Evolutionary conservation across 2,888 invertebrate species (phyloP), one percentile per base, ranked within the genome.

Genomic region (Philopedon plagiatum): DNA sequence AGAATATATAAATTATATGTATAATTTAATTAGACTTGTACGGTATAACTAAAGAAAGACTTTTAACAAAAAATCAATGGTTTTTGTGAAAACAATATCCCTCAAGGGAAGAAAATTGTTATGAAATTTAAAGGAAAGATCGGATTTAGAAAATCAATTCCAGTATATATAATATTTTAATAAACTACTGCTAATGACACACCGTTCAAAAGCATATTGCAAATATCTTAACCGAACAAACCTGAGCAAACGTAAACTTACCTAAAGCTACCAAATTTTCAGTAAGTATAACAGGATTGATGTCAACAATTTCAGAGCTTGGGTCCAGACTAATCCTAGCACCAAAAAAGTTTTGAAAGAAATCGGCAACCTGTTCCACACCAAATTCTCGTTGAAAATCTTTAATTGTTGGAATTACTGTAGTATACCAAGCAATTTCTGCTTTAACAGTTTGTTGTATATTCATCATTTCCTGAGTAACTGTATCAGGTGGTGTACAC

Each of bases 371-470:
- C 2, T 85, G 80, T 4, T 79, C 73, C 0, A 88, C 64, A 0
- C 86, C 86, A 1, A 80, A 80, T 29, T 88, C 86, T 3, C 80
- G 74, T 70, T 89, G 87, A 8, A 89, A 75, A 15, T 84, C 76
- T n/a, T 83, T 80, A 29, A 88, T 83, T 11, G 82, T 79, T 0
- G 89, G 87, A 0, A 86, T 78, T 13, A 89, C 77, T n/a, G 83
- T 81, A 34, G 85, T 79, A 75, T 89, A 90, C 57, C 89, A 85
- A n/a, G 85, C 84, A 57, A 86, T 86, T 80, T 90, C 90, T 4
- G 88, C 86, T 1, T 81, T 80, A 71, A 89, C 88, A 0, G 88
- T 87, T 0, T 84, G 82, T 64, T 86, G 83, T 5, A 86, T 87
- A 69, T 88, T 84, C 76, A 89, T 89, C 0, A 88, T 73, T 26